Evolutionary conservation across 2,113 vertebrate genomes (phyloP), one percentile per base, ranked within the genome.

Genomic region (Oreocharis arfaki): DNA sequence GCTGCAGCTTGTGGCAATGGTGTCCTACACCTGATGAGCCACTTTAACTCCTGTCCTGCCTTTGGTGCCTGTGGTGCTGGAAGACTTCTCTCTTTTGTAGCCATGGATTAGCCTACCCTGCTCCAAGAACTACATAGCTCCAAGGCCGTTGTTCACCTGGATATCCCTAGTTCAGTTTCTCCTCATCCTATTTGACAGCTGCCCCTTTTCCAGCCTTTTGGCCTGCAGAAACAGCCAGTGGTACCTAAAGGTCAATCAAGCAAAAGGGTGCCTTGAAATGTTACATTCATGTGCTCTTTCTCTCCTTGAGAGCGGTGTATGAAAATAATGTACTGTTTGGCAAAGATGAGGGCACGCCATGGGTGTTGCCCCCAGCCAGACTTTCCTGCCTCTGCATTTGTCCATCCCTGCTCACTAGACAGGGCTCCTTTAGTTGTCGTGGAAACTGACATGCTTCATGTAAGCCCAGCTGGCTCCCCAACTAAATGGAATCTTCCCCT

Each of bases 41-140:
- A 2, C 13, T 86, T 1, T 37, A 63, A 15, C 4, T 76, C 33
- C 14, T 73, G 19, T 47, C 32, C 11, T 46, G 21, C 9, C 13
- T 71, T 67, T 71, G 13, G 10, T 85, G 20, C 11, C 39, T 39
- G 8, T 30, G 7, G 21, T 60, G 24, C 53, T 73, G 35, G 35
- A 68, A 85, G 64, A 21, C 20, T 15, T 46, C 17, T 53, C 6
- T 65, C 4, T 39, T 50, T 24, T 13, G 16, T 64, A 65, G 27
- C 8, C 0, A 0, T n/a, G 22, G 32, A 32, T 86, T 68, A 71
- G 18, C 44, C 32, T 50, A 7, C 6, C 9, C 8, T 10, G 4
- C 65, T 90, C 9, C 27, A 69, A 35, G 59, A 50, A 13, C 6
- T 77, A 33, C 7, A 10, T n/a, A 49, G 8, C 3, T 84, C 46